A percentile compares a stretch with the other conserved stretches of the same genome.
These are phyloP conservation scores for Rhabditoides inermis DNA, from an alignment of 2,888 invertebrate genomes.

Conservation along the genomic window DNA sequence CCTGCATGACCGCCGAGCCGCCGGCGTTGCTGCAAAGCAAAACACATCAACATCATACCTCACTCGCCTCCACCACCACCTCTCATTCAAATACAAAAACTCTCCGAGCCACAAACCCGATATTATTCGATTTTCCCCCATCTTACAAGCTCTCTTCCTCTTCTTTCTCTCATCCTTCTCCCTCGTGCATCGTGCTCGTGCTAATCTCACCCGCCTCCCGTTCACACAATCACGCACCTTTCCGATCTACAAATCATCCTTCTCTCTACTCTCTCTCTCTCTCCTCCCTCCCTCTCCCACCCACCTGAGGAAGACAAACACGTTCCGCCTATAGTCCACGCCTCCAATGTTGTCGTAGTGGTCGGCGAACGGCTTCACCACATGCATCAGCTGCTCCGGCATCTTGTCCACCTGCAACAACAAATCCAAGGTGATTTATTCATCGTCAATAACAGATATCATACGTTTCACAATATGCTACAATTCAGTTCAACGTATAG, in stretches of 20 bases:
- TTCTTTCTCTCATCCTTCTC: no score
- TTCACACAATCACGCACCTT: no score
- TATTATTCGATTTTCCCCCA: neutral
- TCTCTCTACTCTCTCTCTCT: no score
- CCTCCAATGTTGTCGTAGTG: conserved; percentile 68
- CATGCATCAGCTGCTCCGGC: conserved; percentile 35
- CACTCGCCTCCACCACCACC: neutral
- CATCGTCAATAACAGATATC: no score
- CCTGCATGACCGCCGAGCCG: conserved; percentile 65
- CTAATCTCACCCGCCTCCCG: no score
- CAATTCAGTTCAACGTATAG: no score
- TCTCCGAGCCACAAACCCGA: neutral
- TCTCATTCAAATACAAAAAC: neutral
- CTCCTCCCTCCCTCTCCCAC: conserved; percentile 34
- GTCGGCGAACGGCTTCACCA: conserved; percentile 79
- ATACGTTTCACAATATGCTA: no score
- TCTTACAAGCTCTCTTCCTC: no score
- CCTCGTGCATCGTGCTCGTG: no score
- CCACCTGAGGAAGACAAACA: conserved; percentile 76
- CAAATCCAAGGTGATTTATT: no score
- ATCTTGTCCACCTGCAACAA: conserved; percentile 41
- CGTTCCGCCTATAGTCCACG: conserved; percentile 68
- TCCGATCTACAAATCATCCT: no score
- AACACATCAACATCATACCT: neutral
- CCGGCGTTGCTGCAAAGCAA: conserved; percentile 72